Base-by-base conservation (phyloP, 2,888 invertebrate genomes). In the Hypolimnas misippus region DNA sequence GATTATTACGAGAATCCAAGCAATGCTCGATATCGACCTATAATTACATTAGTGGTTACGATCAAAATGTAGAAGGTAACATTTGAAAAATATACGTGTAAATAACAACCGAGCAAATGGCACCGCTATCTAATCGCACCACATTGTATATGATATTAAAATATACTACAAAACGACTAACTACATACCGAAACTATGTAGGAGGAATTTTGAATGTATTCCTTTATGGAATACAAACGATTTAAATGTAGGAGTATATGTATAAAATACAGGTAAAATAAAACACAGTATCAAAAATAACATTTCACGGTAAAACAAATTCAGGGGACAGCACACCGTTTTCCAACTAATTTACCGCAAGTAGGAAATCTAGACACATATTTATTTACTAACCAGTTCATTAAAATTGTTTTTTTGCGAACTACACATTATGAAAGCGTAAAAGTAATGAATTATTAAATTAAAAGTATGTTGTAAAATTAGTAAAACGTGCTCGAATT, bases 61-160 rank as follows among this genome's bases (percentile, higher is more conserved):
- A 57, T 58, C 66, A 78, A 70, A 76, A 75, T 74, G 74, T 75
- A 73, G 75, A 79, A 83, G 88, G 84, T 87, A 87, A 87, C 87
- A 81, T 79, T 81, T 79, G 78, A 83, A 81, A 82, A 84, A 79
- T 76, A 84, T 79, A 81, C 74, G 77, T 82, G 79, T 84, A 83
- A 84, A 83, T 79, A 87, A 89, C 90, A 90, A 90, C 89, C 87
- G 77, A 89, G 87, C 73, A 82, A 79, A 91, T 91, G 91, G 91
- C 92, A 90, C 91, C 89, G 78, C 77, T 81, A 77, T 75, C 76
- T 78, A 80, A 79, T 83, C 84, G 90, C 90, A 91, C 91, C 89
- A 85, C 74, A 65, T 66, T 69, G 65, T 66, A 66, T 63, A 70
- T 53, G 57, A 63, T 67, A 71, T 57, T 63, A 63, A 68, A 65